These are phyloP conservation scores for Esox niger DNA, from an alignment of 2,113 vertebrate species.

Conservation along the genomic window DNA sequence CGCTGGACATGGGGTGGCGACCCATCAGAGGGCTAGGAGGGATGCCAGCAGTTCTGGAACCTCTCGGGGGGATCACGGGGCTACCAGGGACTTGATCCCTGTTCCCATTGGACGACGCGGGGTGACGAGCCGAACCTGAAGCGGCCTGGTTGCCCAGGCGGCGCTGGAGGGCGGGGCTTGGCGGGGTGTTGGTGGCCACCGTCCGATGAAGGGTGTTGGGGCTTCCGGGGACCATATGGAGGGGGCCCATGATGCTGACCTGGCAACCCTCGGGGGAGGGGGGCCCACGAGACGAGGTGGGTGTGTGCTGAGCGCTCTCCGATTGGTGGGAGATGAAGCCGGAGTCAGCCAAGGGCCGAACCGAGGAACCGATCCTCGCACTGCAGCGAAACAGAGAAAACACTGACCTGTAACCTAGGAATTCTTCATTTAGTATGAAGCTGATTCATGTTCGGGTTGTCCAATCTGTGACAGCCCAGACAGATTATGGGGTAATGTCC, in stretches of 20 bases:
- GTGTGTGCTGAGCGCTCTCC: conserved; percentile 39
- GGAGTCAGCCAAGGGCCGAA: conserved; percentile 61
- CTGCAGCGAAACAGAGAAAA: conserved; percentile 44
- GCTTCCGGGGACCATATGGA: conserved; percentile 83
- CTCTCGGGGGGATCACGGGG: conserved; percentile 58
- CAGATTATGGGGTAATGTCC: neutral
- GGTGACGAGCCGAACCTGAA: conserved; percentile 54
- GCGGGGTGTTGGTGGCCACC: conserved; percentile 91
- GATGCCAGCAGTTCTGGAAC: conserved; percentile 35
- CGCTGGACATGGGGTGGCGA: conserved; percentile 54
- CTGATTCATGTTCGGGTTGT: too few species aligned
- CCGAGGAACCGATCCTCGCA: conserved; percentile 66
- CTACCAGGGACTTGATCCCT: conserved; percentile 55
- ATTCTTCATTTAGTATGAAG: too few species aligned
- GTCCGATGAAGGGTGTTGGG: conserved; percentile 92
- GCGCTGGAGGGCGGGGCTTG: conserved; percentile 85
- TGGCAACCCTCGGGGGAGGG: conserved; percentile 73
- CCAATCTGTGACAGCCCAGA: neutral
- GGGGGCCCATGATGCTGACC: conserved; percentile 71
- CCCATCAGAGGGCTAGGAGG: conserved; percentile 67
- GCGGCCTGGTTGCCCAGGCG: conserved; percentile 75
- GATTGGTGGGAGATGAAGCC: conserved; percentile 67
- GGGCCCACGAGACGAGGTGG: conserved; percentile 61
- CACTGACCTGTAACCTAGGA: neutral
- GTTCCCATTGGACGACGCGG: conserved; percentile 20